Evolutionary conservation across 92 coral and sea anemone species (phyloP), one percentile per base, ranked within the genome.

Genomic region (Desmophyllum pertusum): DNA sequence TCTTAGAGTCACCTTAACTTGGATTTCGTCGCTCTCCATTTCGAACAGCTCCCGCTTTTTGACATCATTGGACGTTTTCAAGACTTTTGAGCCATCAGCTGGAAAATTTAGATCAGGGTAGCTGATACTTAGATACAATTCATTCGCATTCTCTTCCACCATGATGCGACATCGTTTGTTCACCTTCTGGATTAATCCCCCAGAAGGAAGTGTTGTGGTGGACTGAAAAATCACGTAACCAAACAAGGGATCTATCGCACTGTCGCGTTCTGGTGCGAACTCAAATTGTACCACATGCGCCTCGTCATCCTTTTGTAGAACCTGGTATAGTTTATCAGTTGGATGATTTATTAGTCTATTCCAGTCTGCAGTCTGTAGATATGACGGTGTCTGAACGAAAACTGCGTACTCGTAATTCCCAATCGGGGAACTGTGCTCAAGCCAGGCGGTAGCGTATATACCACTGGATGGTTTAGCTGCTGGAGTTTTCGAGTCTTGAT

Each of bases 271-370:
- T 31, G 71, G 50, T 19, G 79, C 35, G 10, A 19, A 35, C 4
- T 13, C 45, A 69, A 87, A 87, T 27, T 57, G 59, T 33, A 87
- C 87, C 71, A 75, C 91, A 35, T 87, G 91, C 5, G 91, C 91
- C 1, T 67, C 71, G 71, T 84, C 48, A 48, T 75, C 84, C 64
- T 87, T 78, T 52, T 82, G 50, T 13, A 81, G 42, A 2, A 87
- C 91, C 45, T 30, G 42, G 35, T 82, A 87, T 10, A 62, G 87
- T 38, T n/a, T n/a, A n/a, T 68, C 41, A 1, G 33, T 59, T 9
- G 21, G 21, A 29, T n/a, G 19, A 45, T 53, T 70, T 23, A 63
- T 64, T 17, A 31, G 52, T 14, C 2, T 19, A 3, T 1, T 7
- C 86, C 80, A 73, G 65, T 76, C 87, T 41, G 79, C 72, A 48